Percentiles rank a stretch among this genome's conserved stretches.
Conservation (phyloP, 2,888 invertebrate genomes). For the Rotaria magnacalcarata region DNA sequence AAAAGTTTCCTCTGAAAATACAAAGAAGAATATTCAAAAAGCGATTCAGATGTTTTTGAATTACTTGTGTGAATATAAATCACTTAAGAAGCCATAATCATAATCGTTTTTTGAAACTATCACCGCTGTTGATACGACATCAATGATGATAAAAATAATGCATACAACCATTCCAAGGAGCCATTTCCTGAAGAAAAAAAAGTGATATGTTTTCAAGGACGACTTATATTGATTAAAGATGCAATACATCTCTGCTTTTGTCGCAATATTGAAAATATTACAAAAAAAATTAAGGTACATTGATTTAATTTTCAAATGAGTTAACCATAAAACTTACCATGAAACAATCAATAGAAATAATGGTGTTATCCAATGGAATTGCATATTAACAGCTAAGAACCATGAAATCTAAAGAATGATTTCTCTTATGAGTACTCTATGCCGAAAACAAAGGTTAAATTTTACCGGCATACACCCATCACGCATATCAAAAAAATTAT, state of each 20-base stretch:
- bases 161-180: neutral
- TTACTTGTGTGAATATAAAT: neutral
- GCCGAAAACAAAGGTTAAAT: no score
- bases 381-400: conserved; percentile 32
- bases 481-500: conserved; percentile 49
- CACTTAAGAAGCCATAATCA: neutral
- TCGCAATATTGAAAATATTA: no score
- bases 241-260: no score
- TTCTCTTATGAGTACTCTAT: neutral
- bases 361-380: conserved; percentile 35
- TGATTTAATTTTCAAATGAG: no score
- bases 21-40: neutral
- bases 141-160: neutral
- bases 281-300: no score
- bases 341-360: conserved; percentile 11
- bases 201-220: neutral
- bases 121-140: neutral
- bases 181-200: neutral
- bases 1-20: neutral
- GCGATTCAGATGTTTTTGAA: neutral
- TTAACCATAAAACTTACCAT: neutral
- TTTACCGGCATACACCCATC: neutral
- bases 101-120: conserved; percentile 6
- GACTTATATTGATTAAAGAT: no score
- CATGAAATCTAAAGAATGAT: neutral